These are phyloP conservation scores for Hypotaenidia okinawae DNA, from an alignment of 2,797 vertebrate genomes.

Conservation along the genomic window DNA sequence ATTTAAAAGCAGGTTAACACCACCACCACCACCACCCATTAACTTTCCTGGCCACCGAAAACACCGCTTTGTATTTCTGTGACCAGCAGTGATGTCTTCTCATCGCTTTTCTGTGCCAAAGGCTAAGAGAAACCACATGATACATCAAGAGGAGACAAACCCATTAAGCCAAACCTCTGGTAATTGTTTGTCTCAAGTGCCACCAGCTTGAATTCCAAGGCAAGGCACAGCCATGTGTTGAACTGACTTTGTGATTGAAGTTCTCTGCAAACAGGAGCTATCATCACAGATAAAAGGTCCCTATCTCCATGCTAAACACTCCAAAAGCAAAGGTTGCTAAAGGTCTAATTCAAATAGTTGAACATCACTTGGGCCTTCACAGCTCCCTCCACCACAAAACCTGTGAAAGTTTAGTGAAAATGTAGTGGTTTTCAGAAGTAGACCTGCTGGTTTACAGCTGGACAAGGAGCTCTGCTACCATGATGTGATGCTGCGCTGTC, in stretches of 20 bases:
- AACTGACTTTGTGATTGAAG: not conserved
- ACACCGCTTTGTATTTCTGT: not conserved
- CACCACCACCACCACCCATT: not conserved
- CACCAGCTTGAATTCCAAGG: not conserved
- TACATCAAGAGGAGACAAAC: not conserved
- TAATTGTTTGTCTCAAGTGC: not conserved
- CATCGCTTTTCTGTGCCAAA: not conserved
- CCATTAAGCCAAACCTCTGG: not conserved
- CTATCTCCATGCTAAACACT: not conserved
- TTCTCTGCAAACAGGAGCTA: not conserved
- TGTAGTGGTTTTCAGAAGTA: not conserved
- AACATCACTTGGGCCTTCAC: not conserved
- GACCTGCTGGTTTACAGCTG: not conserved
- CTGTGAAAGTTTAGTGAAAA: not conserved
- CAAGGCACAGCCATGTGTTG: not conserved
- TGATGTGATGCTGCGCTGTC: fast-evolving
- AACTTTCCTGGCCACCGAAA: not conserved
- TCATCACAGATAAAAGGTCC: fast-evolving
- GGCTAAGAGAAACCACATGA: not conserved
- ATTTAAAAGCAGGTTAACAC: not conserved
- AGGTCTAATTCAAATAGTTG: not conserved
- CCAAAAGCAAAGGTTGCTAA: not conserved
- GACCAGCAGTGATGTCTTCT: not conserved
- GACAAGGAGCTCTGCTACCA: not conserved
- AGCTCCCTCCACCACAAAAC: not conserved